Base-by-base conservation (phyloP, 2,113 vertebrate species). In the Jaculus jaculus region DNA sequence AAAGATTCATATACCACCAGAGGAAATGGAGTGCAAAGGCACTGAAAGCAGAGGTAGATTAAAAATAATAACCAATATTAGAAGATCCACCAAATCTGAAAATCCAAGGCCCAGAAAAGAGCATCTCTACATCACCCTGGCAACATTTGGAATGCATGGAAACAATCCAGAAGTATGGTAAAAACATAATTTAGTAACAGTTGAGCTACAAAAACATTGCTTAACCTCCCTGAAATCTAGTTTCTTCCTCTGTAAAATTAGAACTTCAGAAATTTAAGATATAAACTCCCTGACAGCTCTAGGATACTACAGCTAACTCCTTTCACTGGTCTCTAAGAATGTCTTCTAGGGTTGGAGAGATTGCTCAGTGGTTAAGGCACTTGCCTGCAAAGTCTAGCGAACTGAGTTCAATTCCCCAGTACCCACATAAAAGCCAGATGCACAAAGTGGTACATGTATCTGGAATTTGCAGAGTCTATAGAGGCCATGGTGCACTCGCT, bases 1-100 rank as follows among this genome's bases (percentile, higher is more conserved):
- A 80, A 69, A 93, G 74, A 92, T 58, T 24, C 54, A 87, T 71
- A 84, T 63, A 5, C 69, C 23, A 68, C n/a, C 58, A 89, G 51
- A 87, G 26, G 15, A 84, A 75, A 84, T 89, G 37, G 32, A 91
- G 69, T 30, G 89, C 71, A 17, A 84, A 37, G 28, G 21, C 58
- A 32, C 18, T 26, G 28, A 72, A 90, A 82, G 51, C 28, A 90
- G 71, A 90, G 20, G 74, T 13, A 13, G 11, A 63, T 8, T 71
- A 42, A 78, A 93, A 86, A 65, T 47, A 81, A 60, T 81, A 28
- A 89, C 84, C 23, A 39, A 42, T 34, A 51, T n/a, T 68, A 83
- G 54, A 20, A 13, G 90, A 65, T 86, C 54, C 61, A 39, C 20
- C 86, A 83, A 39, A 78, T 73, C 28, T 79, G 34, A 51, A 89